Percentiles rank a stretch among this genome's conserved stretches.
phyloP scores from a whole-genome alignment of 2,888 invertebrate species.

The Hirtodrosophila cameraria region DNA sequence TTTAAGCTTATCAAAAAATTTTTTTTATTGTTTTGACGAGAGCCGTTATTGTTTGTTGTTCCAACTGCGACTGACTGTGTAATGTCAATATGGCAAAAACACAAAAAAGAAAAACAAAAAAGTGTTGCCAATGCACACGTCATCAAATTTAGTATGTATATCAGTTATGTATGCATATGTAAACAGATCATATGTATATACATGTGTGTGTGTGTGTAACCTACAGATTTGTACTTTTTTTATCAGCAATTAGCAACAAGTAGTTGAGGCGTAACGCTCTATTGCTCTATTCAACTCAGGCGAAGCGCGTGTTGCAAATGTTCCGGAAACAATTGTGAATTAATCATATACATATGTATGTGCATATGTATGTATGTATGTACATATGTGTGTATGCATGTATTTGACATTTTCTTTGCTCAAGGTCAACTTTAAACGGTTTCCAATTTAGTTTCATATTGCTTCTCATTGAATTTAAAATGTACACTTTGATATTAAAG shows the following conservation, averaged over 20 bases:
- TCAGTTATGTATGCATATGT: background rate
- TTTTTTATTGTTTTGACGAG: slow-evolving; percentile 30
- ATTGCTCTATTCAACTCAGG: background rate
- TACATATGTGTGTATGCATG: too few species aligned
- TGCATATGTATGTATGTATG: too few species aligned
- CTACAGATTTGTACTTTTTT: slow-evolving; percentile 34
- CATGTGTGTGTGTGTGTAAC: background rate
- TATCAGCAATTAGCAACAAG: slow-evolving; percentile 59
- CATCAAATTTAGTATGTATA: slow-evolving; percentile 11
- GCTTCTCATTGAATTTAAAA: slow-evolving; percentile 20
- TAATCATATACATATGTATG: too few species aligned
- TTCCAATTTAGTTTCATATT: slow-evolving; percentile 4
- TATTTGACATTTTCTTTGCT: background rate
- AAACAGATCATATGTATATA: background rate
- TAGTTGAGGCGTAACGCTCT: slow-evolving; percentile 10
- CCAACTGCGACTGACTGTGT: slow-evolving; percentile 15
- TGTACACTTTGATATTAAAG: slow-evolving; percentile 5
- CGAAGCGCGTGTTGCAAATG: slow-evolving; percentile 13
- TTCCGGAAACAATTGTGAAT: slow-evolving; percentile 19
- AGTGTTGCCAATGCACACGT: slow-evolving; percentile 16
- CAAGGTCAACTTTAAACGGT: slow-evolving; percentile 18
- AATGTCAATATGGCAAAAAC: too few species aligned
- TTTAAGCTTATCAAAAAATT: slow-evolving; percentile 27
- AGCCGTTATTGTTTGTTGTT: slow-evolving; percentile 1
- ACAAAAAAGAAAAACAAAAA: slow-evolving; percentile 3